These are phyloP conservation scores for Boloria selene DNA, from an alignment of 2,888 invertebrate species.

Conservation along the genomic window DNA sequence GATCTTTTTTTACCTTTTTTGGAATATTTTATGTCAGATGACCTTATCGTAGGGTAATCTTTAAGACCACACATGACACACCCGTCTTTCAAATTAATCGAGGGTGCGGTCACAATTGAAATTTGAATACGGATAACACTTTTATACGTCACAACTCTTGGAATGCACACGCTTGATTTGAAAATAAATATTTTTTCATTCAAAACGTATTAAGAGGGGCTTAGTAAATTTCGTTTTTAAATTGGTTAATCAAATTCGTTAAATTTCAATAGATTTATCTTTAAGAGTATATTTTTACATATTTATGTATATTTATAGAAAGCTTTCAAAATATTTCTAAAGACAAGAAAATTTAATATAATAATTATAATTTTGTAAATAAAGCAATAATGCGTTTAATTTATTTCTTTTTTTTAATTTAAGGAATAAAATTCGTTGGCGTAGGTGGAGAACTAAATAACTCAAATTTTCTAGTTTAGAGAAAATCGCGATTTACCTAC, in stretches of 20 bases:
- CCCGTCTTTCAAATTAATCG: slow-evolving; percentile 24
- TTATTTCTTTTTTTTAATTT: no score
- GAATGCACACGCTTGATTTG: background rate
- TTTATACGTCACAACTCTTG: slow-evolving; percentile 13
- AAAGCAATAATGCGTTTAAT: no score
- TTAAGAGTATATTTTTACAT: no score
- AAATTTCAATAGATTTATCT: no score
- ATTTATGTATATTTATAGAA: no score
- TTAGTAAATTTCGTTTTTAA: background rate
- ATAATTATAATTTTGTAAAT: no score
- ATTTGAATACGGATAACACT: slow-evolving; percentile 28
- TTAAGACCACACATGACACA: slow-evolving; percentile 51
- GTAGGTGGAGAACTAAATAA: no score
- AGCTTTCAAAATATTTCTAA: no score
- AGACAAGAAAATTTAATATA: no score
- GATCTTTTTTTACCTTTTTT: slow-evolving; percentile 41
- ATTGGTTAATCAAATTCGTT: background rate
- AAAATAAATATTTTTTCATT: background rate
- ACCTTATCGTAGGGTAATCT: slow-evolving; percentile 53
- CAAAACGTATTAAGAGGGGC: background rate
- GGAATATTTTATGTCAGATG: slow-evolving; percentile 49
- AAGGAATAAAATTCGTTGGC: no score
- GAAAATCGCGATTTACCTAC: no score
- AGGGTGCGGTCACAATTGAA: slow-evolving; percentile 24
- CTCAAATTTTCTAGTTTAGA: no score